Evolutionary conservation across 2,888 invertebrate species (phyloP).

Genomic region (Euclidia mi): DNA sequence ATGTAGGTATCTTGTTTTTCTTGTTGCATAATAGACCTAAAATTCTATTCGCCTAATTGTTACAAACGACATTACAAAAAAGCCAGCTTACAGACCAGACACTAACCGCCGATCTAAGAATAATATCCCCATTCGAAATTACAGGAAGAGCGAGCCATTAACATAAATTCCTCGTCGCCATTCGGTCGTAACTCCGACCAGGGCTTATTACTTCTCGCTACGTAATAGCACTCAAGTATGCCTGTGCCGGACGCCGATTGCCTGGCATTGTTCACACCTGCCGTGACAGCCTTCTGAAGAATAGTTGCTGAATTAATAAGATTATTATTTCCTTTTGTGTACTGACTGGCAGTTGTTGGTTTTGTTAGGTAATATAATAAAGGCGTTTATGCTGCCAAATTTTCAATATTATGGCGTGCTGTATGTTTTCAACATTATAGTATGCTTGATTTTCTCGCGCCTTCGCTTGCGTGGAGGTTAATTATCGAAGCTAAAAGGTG

Average conservation of each 20-base stretch:
- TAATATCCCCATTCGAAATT: constrained; percentile 14
- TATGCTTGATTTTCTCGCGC: no score
- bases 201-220: constrained; percentile 34
- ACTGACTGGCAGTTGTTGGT: not conserved
- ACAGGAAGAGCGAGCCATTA: constrained; percentile 20
- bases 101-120: constrained; percentile 3
- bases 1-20: no score
- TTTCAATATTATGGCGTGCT: no score
- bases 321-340: constrained; percentile 17
- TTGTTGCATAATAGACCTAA: no score
- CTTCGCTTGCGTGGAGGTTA: no score
- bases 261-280: constrained; percentile 49
- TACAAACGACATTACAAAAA: no score
- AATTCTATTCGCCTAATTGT: no score
- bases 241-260: constrained; percentile 39
- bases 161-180: constrained; percentile 33
- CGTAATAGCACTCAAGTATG: constrained; percentile 44
- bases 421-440: no score
- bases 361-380: no score
- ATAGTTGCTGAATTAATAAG: constrained; percentile 45
- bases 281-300: constrained; percentile 24
- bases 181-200: constrained; percentile 36
- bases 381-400: no score
- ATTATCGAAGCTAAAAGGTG: no score
- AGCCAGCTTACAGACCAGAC: not conserved